Evolutionary conservation across 2,797 vertebrate species (phyloP), one percentile per base, ranked within the genome.

Genomic region (Pygocentrus nattereri): DNA sequence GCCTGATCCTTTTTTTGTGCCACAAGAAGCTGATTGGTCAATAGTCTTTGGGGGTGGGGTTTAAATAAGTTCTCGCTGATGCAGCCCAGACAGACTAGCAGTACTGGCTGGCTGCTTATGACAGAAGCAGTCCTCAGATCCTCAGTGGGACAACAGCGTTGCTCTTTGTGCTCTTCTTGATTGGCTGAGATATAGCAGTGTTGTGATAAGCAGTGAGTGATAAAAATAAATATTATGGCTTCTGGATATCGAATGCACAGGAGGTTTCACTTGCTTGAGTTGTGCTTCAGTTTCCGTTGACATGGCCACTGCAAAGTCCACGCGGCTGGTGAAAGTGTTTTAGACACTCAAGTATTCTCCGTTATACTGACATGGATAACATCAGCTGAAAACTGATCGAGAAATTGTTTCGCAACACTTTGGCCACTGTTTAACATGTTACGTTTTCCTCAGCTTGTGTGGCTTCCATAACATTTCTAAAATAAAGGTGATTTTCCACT

Each of bases 251-350:
- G 61, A 30, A 78, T 68, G 56, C 77, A 75, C 54, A 80, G 34
- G 64, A 85, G 49, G 38, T 84, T 73, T 72, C 5, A 56, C 38
- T 61, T 77, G 71, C 1, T 74, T 76, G 44, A 71, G 47, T 83
- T 76, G 76, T 77, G 73, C 74, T 82, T 80, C 19, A 41, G 68
- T 78, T 79, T 64, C 52, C 34, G 30, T n/a, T 74, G 58, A n/a
- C 31, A 56, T 58, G 67, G 59, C 27, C 47, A 44, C 64, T 69
- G 56, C 30, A 12, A 68, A 73, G 68, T 27, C 81, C 61, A 49
- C 44, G 23, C 34, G 58, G 74, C 34, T 58, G 47, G 8, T 67
- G 27, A 50, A 12, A 44, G 49, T 65, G 12, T 64, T 78, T 49
- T 13, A 65, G 41, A 47, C 65, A 49, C 16, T 54, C n/a, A 15